Conservation (phyloP, 2,113 vertebrate genomes). For the Leucopternis melanops region DNA sequence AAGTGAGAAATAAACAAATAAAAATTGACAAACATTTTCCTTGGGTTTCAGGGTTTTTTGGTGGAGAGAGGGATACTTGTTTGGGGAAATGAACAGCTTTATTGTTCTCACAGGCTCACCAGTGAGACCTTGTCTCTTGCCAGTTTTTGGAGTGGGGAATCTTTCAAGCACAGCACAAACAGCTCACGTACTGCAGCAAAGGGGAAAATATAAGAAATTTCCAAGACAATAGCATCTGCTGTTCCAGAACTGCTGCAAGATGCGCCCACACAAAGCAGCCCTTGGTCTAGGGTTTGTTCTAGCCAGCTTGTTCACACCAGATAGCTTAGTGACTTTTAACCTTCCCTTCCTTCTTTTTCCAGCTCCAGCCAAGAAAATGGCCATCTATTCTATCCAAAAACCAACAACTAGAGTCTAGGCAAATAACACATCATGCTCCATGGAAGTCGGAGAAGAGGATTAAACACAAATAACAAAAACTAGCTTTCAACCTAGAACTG, state of each 20-base stretch:
- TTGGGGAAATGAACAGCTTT: not conserved
- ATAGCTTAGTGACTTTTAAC: not conserved
- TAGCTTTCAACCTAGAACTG: not conserved
- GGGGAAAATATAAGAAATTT: not conserved
- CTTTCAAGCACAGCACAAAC: not conserved
- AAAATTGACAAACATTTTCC: not conserved
- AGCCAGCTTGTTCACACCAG: not conserved
- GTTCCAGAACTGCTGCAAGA: not conserved
- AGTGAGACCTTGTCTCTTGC: not conserved
- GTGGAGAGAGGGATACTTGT: not conserved
- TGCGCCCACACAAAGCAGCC: not conserved
- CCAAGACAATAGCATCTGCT: not conserved
- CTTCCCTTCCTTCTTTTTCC: not conserved
- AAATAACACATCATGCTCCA: not conserved
- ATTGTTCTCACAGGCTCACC: not conserved
- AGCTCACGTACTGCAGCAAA: not conserved
- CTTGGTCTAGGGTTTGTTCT: not conserved
- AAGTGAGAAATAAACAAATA: not conserved
- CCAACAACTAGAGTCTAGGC: not conserved
- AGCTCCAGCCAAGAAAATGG: not conserved
- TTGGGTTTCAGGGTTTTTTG: not conserved
- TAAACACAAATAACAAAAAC: not conserved
- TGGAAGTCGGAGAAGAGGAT: not conserved
- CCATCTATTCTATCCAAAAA: not conserved
- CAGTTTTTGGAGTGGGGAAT: not conserved